phyloP scores from a whole-genome alignment of 2,797 vertebrate genomes.

The Hyperoplus immaculatus region DNA sequence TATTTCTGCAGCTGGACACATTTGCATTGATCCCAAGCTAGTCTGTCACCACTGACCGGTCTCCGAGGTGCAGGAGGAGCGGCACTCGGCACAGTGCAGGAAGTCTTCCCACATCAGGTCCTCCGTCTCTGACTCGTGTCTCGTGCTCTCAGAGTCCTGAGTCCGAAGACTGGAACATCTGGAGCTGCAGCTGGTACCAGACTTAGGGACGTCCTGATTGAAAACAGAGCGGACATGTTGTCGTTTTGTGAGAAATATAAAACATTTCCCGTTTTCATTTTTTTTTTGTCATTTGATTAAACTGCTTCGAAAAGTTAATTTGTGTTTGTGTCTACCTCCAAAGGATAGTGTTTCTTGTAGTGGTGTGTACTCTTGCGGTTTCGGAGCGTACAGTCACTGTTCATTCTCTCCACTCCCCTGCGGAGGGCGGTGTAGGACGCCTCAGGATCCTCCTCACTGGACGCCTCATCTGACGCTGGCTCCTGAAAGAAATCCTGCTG shows the following conservation, averaged over 20 bases:
- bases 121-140: constrained; percentile 97
- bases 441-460: constrained; percentile 96
- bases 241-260: background rate
- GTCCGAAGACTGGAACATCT: constrained; percentile 94
- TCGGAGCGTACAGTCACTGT: constrained; percentile 88
- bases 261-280: background rate
- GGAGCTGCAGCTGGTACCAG: constrained; percentile 96
- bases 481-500: constrained; percentile 78
- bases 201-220: constrained; percentile 91
- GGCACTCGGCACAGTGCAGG: constrained; percentile 96
- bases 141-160: constrained; percentile 94
- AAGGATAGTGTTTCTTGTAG: constrained; percentile 93
- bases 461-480: constrained; percentile 93
- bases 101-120: constrained; percentile 98
- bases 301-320: background rate
- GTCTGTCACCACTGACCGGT: constrained; percentile 74
- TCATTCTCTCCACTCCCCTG: constrained; percentile 85
- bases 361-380: constrained; percentile 92
- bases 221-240: background rate
- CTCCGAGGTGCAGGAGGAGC: constrained; percentile 95
- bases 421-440: constrained; percentile 87
- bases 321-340: constrained; percentile 85
- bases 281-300: background rate
- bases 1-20: background rate
- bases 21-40: background rate